Evolutionary conservation across 2,797 vertebrate genomes (phyloP).

Genomic region (Calcarius lapponicus): DNA sequence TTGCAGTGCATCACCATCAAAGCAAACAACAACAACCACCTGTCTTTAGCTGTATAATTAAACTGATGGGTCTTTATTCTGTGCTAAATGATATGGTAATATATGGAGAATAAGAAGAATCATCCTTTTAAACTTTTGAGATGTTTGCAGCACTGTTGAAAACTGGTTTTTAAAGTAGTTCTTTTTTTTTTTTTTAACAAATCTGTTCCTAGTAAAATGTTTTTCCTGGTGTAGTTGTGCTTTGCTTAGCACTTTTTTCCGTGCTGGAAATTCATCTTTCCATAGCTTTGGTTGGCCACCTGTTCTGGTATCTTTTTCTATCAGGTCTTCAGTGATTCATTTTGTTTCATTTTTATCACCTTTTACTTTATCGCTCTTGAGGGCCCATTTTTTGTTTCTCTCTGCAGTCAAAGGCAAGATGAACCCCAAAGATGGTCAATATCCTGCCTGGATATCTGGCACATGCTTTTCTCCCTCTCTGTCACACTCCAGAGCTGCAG

Average conservation of each 20-base stretch:
- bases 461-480: not conserved
- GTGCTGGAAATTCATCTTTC: not conserved
- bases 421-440: not conserved
- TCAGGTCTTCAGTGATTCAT: not conserved
- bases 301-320: not conserved
- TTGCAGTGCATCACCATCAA: conserved; percentile 62
- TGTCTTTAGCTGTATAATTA: conserved; percentile 62
- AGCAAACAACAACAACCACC: conserved; percentile 72
- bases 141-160: not conserved
- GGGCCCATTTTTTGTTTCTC: not conserved
- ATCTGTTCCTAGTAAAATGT: not conserved
- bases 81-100: conserved; percentile 60
- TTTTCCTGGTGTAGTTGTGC: not conserved
- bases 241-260: not conserved
- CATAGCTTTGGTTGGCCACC: not conserved
- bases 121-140: conserved; percentile 5
- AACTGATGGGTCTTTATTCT: conserved; percentile 51
- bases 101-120: conserved; percentile 1
- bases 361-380: not conserved
- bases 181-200: not conserved
- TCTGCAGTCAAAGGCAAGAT: not conserved
- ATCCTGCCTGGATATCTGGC: not conserved
- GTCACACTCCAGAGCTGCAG: not conserved
- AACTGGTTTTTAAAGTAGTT: not conserved
- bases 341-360: not conserved